Base-by-base conservation (phyloP, 2,797 vertebrate species). In the Columba guinea region DNA sequence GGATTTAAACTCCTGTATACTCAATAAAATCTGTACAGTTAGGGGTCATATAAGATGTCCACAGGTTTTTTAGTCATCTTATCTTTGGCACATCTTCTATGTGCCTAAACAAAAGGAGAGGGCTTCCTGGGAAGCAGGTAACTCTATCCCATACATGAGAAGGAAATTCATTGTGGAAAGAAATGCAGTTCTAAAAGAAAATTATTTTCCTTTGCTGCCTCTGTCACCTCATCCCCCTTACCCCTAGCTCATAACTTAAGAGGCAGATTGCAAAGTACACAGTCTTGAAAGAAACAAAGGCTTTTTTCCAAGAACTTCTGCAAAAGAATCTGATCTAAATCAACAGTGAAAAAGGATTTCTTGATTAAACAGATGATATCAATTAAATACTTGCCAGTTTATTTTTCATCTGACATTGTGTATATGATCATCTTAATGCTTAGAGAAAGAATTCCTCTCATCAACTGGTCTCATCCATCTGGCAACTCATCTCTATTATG, bases 371-470 rank as follows among this genome's bases (percentile, higher is more conserved):
- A 84, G 79, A 88, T 93, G 51, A 87, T 49, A 79, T 79, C 79
- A 91, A 94, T 93, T 93, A 90, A 75, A 82, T 74, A 37, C 55
- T 90, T 94, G 37, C 32, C 74, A 95, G 62, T 74, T 90, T 90
- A 73, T 93, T 95, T 93, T 94, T 82, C 87, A 91, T 75, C 62
- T 81, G 76, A 93, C 69, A 56, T 79, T 88, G 65, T 79, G 30
- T 83, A 87, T 84, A 88, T 90, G 73, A 91, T 94, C 73, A n/a
- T 74, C 35, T 84, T 69, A 90, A 84, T 73, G 69, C 55, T 91
- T 79, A 86, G 35, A 88, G 87, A 91, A 94, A 94, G 88, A 55
- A 88, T 86, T 94, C 21, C 24, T 90, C 84, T 92, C 69, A 35
- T 90, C 48, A 87, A 6, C 49, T 37, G 56, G 48, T 75, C 37